Evolutionary conservation across 2,797 vertebrate species (phyloP), one percentile per base, ranked within the genome.

Genomic region (Eulemur albifrons): DNA sequence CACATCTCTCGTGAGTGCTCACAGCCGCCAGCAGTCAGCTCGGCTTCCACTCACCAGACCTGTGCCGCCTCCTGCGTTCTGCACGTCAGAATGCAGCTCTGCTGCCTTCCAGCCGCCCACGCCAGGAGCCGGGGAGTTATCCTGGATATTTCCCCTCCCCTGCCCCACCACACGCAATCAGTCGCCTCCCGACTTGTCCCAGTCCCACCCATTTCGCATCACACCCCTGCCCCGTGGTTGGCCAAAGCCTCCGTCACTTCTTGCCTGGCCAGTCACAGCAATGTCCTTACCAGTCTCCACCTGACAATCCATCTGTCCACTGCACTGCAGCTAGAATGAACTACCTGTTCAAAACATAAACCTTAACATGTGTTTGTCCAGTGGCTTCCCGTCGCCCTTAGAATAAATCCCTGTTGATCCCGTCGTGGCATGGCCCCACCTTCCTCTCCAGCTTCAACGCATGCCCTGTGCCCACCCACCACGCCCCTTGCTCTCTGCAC

Each of bases 381-480:
- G 20, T 52, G 45, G 32, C 52, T 70, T 35, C 67, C 15, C 25
- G 3, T 43, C 30, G 3, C 4, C 73, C 48, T 57, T 23, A 91
- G 21, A 65, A 81, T 30, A 75, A 59, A 81, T 18, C 30, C 23
- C 67, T 59, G 14, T 1, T 38, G 38, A 69, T 1, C 14, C 9
- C 23, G 25, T 77, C 18, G 0, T 43, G 35, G 69, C 17, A 50
- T 30, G 14, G 23, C 0, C 17, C 57, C 9, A 20, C 18, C 57
- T 27, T 30, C 23, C 25, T 81, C 30, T 73, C 12, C 27, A 43
- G 23, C 32, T 76, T 75, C 30, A 7, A 3, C 35, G 35, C 30
- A 1, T 32, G 35, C 18, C 1, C 20, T 10, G 21, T 4, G 9
- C 7, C 32, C 20, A 2, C 4, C 10, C 15, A 11, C 15, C 7